Percentiles rank a stretch among this genome's conserved stretches.
Evolutionary conservation across 2,797 vertebrate genomes (phyloP).

Genomic region (Yasuhikotakia modesta): DNA sequence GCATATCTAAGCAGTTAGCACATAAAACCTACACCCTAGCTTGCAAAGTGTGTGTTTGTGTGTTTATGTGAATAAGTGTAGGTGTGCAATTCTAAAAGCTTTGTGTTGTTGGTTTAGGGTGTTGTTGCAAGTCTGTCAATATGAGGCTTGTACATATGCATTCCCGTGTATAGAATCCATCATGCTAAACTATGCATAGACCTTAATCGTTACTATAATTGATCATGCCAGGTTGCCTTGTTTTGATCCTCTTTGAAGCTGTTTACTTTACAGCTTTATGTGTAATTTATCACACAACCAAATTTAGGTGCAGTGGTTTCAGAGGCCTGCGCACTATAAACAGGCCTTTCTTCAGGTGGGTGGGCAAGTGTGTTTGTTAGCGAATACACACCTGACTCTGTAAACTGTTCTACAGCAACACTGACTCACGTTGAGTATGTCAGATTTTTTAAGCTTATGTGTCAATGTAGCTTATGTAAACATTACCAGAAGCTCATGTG

Average conservation of each 20-base stretch:
- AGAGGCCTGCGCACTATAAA: too few species aligned
- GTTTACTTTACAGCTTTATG: conserved; percentile 19
- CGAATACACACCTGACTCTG: conserved; percentile 61
- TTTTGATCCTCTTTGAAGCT: conserved; percentile 30
- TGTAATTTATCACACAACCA: conserved; percentile 19
- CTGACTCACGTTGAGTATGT: conserved; percentile 65
- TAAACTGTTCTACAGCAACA: conserved; percentile 67
- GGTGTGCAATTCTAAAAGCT: conserved; percentile 20
- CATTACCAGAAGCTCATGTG: conserved; percentile 49
- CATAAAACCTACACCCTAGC: not conserved
- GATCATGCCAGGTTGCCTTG: conserved; percentile 7
- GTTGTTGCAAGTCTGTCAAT: conserved; percentile 30
- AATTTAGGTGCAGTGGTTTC: conserved; percentile 29
- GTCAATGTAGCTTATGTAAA: conserved; percentile 65
- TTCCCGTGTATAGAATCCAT: conserved; percentile 48
- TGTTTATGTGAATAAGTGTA: not conserved
- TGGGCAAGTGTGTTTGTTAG: conserved; percentile 45
- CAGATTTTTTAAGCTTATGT: conserved; percentile 49
- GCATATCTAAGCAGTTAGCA: conserved; percentile 15
- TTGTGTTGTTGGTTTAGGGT: conserved; percentile 18
- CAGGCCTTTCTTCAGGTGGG: conserved; percentile 49
- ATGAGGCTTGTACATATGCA: not conserved
- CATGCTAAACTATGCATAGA: conserved; percentile 18
- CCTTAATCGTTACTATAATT: conserved; percentile 33
- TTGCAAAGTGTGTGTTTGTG: not conserved